Base-by-base conservation (phyloP, 1,140 invertebrate species). In the Drosophila trapezifrons region DNA sequence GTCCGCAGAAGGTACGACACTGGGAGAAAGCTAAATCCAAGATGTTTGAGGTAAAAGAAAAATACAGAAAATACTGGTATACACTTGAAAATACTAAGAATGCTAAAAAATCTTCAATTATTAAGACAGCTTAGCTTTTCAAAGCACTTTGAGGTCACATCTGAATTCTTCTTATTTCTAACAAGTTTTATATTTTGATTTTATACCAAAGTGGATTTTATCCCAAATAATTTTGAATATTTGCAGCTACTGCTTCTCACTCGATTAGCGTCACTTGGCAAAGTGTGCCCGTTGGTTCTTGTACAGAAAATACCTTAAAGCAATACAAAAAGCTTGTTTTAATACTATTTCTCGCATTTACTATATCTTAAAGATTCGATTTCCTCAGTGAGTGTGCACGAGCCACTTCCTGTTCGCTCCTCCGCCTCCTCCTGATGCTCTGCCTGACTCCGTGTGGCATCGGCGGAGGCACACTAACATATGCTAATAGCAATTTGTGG, bases 401-500 rank as follows among this genome's bases (percentile, higher is more conserved):
- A 15, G 10, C 15, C 37, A 45, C 47, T 67, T 38, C 32, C 35
- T 55, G 27, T 20, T 38, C 12, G 12, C 38, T 51, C 17, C 57
- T 55, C n/a, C 43, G 42, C 12, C 25, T 37, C 32, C 45, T 20
- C 17, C 49, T 32, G 20, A 7, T 20, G 49, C 7, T 20, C 38
- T 42, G 25, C 10, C 27, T 40, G 60, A 40, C 52, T 65, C 29
- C 43, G 52, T 56, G 62, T 40, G 38, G 22, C 49, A 38, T 58
- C 49, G 49, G 56, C 56, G 84, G 52, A 52, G 63, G 43, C 75
- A 80, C 84, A 87, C 84, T 87, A 89, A 87, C 83, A 87, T 87
- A 87, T 87, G 83, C 83, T 87, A 87, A 87, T 87, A 89, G 80
- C 83, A 87, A 89, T 87, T 87, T 87, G 83, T 84, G 83, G 83